These are phyloP conservation scores for Chinchilla lanigera DNA, from an alignment of 2,113 vertebrate genomes.

Conservation along the genomic window DNA sequence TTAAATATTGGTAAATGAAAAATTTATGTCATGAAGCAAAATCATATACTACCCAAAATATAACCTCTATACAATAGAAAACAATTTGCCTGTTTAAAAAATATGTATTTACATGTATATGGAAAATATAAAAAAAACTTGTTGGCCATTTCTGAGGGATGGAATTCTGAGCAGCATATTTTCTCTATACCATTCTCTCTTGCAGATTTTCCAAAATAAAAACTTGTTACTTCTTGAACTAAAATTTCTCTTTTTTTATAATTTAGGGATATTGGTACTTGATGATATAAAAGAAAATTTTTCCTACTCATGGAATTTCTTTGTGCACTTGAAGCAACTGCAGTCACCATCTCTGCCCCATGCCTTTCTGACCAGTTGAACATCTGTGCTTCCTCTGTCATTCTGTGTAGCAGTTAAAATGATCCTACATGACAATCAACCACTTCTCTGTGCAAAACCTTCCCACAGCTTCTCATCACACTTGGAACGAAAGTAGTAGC, in stretches of 20 bases:
- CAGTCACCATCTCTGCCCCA: neutral
- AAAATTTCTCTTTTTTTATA: slow-evolving; percentile 27
- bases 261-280: neutral
- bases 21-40: neutral
- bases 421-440: neutral
- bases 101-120: neutral
- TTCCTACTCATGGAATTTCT: neutral
- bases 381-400: neutral
- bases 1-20: slow-evolving; percentile 36
- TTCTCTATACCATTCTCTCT: slow-evolving; percentile 8
- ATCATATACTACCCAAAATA: neutral
- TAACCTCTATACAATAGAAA: neutral
- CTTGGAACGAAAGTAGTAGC: neutral
- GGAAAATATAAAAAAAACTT: slow-evolving; percentile 3
- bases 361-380: neutral
- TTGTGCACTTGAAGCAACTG: neutral
- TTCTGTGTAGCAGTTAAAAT: neutral
- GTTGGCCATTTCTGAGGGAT: neutral
- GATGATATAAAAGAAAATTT: neutral
- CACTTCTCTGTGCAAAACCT: neutral
- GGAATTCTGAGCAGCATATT: neutral
- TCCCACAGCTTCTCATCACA: neutral
- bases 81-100: neutral
- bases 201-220: slow-evolving; percentile 9
- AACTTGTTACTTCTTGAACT: neutral